Percentiles rank a stretch among this genome's conserved stretches.
phyloP scores from a whole-genome alignment of 2,888 invertebrate species.

The Brachynemurus nebulosus region DNA sequence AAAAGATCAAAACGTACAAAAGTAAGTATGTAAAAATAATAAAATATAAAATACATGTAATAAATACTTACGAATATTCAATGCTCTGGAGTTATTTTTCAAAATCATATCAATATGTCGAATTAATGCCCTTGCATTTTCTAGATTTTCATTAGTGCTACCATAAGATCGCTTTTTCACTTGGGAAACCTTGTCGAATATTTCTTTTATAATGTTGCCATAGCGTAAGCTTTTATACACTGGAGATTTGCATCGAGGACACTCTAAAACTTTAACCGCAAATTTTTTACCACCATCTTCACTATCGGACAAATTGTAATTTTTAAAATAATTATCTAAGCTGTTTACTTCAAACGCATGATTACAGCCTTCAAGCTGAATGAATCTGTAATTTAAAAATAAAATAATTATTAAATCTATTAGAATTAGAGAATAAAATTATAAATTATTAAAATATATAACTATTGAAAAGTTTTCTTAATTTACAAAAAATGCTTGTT shows the following conservation, averaged over 20 bases:
- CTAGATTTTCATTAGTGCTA: conserved; percentile 22
- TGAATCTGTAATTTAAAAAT: conserved; percentile 33
- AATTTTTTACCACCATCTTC: conserved; percentile 17
- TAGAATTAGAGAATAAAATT: conserved; percentile 26
- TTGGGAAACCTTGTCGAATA: conserved; percentile 31
- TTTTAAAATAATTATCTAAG: conserved; percentile 32
- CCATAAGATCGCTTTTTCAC: conserved; percentile 34
- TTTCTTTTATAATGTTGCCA: conserved; percentile 35
- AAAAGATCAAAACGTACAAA: too few species aligned
- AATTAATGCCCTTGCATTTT: too few species aligned
- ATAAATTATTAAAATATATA: too few species aligned
- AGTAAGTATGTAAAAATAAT: too few species aligned
- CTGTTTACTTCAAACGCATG: conserved; percentile 36
- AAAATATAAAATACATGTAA: too few species aligned
- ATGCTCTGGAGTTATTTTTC: too few species aligned
- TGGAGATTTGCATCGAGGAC: conserved; percentile 44
- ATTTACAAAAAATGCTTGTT: too few species aligned
- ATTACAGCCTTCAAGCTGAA: conserved; percentile 37
- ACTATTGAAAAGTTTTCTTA: too few species aligned
- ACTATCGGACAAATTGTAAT: conserved; percentile 24
- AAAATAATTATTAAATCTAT: neutral
- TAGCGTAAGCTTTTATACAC: conserved; percentile 43
- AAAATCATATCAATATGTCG: too few species aligned
- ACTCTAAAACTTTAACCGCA: conserved; percentile 29
- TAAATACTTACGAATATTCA: too few species aligned